Conservation (phyloP, 23 tunicate species). For the Halocynthia aurantium region DNA sequence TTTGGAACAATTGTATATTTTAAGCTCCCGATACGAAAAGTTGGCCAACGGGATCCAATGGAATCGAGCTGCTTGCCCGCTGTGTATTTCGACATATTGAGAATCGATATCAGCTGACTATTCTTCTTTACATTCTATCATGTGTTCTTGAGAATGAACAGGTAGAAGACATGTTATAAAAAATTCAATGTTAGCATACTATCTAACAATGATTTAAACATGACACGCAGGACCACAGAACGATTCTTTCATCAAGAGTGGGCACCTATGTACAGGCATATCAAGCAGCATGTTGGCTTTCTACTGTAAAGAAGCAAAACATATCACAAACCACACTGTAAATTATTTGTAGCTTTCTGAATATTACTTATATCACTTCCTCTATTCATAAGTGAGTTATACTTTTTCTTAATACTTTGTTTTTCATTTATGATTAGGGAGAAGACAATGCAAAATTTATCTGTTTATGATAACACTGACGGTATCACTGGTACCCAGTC, state of each 20-base stretch:
- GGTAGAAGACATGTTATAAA: background rate
- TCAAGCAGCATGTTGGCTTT: conserved; percentile 55
- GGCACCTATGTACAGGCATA: conserved; percentile 50
- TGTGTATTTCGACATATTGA: conserved; percentile 40
- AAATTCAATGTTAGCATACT: too few relatives aligned
- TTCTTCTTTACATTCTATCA: conserved; percentile 34
- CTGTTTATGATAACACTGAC: conserved; percentile 13
- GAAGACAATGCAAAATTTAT: conserved; percentile 43
- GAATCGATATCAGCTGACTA: conserved; percentile 61
- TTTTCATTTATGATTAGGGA: conserved; percentile 10
- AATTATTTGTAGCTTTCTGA: conserved; percentile 3
- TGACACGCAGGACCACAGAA: background rate
- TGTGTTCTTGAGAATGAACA: background rate
- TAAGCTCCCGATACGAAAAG: background rate
- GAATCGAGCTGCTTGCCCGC: conserved; percentile 44
- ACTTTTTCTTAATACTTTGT: too few relatives aligned
- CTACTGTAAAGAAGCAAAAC: conserved; percentile 29
- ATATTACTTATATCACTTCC: background rate
- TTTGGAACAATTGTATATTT: too few relatives aligned
- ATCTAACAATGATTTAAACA: background rate
- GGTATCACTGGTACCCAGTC: background rate
- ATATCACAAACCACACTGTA: conserved; percentile 44
- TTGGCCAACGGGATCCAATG: conserved; percentile 24
- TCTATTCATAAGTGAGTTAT: too few relatives aligned
- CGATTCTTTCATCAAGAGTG: conserved; percentile 18